Evolutionary conservation across 2,113 vertebrate genomes (phyloP).

Genomic region (Bambusicola thoracicus): DNA sequence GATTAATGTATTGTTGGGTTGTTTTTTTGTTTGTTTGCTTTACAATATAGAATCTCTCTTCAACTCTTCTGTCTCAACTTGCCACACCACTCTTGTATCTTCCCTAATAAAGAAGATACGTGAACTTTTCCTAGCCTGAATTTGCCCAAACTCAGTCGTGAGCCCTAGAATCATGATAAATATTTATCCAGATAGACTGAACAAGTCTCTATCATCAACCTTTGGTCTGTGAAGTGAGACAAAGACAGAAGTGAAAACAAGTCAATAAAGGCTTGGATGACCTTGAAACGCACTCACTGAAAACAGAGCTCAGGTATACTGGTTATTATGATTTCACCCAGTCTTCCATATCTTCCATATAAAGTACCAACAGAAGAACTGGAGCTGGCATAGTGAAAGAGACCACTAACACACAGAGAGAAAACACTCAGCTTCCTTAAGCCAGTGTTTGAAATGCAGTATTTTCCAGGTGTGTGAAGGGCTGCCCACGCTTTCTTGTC

Average conservation of each 20-base stretch:
- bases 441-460: background rate
- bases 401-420: background rate
- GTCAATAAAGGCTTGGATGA: background rate
- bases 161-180: background rate
- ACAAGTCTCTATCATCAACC: background rate
- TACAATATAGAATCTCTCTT: background rate
- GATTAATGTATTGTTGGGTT: background rate
- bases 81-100: fast-evolving
- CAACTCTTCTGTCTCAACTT: background rate
- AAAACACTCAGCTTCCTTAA: background rate
- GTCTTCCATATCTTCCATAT: fast-evolving
- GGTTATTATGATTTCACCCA: background rate
- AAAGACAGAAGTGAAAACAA: background rate
- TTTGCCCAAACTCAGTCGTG: background rate
- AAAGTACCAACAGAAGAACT: background rate
- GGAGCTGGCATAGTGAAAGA: background rate
- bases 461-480: background rate
- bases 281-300: background rate
- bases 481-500: background rate
- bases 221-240: background rate
- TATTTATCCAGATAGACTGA: background rate
- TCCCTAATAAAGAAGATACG: background rate
- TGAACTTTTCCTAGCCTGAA: background rate
- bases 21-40: background rate
- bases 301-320: background rate